A percentile compares a stretch with the other conserved stretches of the same genome.
Conservation (phyloP, 2,888 invertebrate species). For the Tholera decimalis region DNA sequence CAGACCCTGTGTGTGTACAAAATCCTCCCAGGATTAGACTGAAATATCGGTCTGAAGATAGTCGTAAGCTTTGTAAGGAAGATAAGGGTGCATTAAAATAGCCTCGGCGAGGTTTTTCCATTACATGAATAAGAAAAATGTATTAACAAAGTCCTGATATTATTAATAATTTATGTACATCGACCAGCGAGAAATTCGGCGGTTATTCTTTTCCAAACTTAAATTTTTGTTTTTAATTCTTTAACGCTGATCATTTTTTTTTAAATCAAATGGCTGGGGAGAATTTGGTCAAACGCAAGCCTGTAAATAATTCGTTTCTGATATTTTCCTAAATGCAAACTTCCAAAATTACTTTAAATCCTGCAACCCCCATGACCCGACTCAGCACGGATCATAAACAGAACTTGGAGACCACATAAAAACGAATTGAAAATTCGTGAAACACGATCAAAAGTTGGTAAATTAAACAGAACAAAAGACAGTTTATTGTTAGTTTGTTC, state of each 20-base stretch:
- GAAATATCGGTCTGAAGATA: constrained; percentile 27
- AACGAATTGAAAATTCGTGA: constrained; percentile 68
- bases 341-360: constrained; percentile 12
- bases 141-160: not conserved
- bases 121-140: not conserved
- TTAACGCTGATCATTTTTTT: not conserved
- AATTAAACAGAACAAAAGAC: constrained; percentile 62
- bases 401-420: constrained; percentile 50
- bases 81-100: not conserved
- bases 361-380: not conserved
- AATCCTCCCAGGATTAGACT: constrained; percentile 34
- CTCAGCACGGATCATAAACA: constrained; percentile 35
- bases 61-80: not conserved
- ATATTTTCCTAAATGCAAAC: constrained; percentile 1
- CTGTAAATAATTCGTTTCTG: not conserved
- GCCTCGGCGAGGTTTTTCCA: not conserved
- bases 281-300: not conserved
- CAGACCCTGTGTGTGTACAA: constrained; percentile 12
- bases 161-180: not conserved
- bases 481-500: constrained; percentile 51
- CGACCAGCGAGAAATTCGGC: no score
- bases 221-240: not conserved
- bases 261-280: no score
- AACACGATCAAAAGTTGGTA: constrained; percentile 65
- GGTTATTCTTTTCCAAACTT: not conserved